Evolutionary conservation across 2,888 invertebrate genomes (phyloP).

Genomic region (Yponomeuta evonymella): DNA sequence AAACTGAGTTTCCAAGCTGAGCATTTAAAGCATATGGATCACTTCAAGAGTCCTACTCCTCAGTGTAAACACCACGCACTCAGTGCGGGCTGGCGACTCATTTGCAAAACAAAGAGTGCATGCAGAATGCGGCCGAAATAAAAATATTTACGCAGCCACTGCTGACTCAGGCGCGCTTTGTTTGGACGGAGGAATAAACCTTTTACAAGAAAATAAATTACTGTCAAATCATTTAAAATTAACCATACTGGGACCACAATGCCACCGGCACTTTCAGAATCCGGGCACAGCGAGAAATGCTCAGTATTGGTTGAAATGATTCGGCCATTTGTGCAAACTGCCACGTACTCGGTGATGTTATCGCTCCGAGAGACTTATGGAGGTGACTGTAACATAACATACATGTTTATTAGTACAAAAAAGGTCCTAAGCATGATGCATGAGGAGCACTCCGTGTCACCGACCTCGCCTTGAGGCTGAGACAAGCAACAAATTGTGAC

Average conservation of each 20-base stretch:
- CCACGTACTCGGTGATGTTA: not conserved
- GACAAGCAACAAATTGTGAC: conserved; percentile 13
- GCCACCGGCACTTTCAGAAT: not conserved
- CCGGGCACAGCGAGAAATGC: not conserved
- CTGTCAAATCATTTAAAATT: conserved; percentile 43
- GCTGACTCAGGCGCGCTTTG: conserved; percentile 67
- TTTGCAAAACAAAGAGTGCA: conserved; percentile 69
- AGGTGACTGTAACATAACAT: not conserved
- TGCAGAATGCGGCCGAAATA: conserved; percentile 59
- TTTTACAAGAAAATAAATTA: conserved; percentile 58
- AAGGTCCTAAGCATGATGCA: conserved; percentile 10
- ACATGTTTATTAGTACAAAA: conserved; percentile 4
- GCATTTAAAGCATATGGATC: conserved; percentile 51
- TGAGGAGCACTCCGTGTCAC: conserved; percentile 3
- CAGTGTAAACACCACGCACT: conserved; percentile 45
- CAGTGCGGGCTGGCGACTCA: conserved; percentile 47
- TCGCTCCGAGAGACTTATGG: not conserved
- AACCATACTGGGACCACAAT: conserved; percentile 15
- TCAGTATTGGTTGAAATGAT: not conserved
- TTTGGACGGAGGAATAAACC: conserved; percentile 56
- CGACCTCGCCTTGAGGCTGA: not conserved
- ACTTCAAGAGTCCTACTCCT: conserved; percentile 44
- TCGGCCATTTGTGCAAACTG: not conserved
- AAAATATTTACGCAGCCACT: conserved; percentile 60
- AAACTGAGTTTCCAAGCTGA: not conserved